Evolutionary conservation across 2,888 invertebrate species (phyloP).

Genomic region (Amphiduros pacificus): DNA sequence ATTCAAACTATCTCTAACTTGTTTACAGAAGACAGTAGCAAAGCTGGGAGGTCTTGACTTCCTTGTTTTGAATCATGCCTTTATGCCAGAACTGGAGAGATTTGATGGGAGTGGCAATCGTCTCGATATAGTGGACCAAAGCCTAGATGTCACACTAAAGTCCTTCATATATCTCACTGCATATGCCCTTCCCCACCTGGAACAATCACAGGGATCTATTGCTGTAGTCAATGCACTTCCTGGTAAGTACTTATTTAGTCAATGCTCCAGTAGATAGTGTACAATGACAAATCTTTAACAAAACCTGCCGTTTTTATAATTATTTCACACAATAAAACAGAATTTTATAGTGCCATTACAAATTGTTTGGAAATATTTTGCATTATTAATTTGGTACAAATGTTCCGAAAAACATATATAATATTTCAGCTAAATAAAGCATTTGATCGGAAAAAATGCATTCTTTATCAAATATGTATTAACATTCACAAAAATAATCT

Average conservation of each 20-base stretch:
- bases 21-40: conserved; percentile 37
- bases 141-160: conserved; percentile 49
- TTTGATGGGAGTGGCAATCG: conserved; percentile 45
- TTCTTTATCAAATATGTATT: too few relatives aligned
- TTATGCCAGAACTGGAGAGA: conserved; percentile 37
- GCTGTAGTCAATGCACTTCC: conserved; percentile 44
- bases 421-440: too few relatives aligned
- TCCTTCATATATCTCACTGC: conserved; percentile 53
- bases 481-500: too few relatives aligned
- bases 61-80: conserved; percentile 54
- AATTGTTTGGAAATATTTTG: too few relatives aligned
- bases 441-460: too few relatives aligned
- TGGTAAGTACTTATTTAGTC: conserved; percentile 43
- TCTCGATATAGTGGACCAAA: conserved; percentile 36
- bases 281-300: too few relatives aligned
- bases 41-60: conserved; percentile 48
- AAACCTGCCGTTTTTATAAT: too few relatives aligned
- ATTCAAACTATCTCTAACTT: neutral
- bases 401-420: too few relatives aligned
- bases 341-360: too few relatives aligned
- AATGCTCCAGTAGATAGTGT: too few relatives aligned
- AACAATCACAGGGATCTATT: conserved; percentile 41
- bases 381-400: too few relatives aligned
- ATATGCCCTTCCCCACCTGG: conserved; percentile 43
- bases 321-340: too few relatives aligned